Conservation (phyloP, 2,797 vertebrate species). For the Enteromius afrohamiltoni region DNA sequence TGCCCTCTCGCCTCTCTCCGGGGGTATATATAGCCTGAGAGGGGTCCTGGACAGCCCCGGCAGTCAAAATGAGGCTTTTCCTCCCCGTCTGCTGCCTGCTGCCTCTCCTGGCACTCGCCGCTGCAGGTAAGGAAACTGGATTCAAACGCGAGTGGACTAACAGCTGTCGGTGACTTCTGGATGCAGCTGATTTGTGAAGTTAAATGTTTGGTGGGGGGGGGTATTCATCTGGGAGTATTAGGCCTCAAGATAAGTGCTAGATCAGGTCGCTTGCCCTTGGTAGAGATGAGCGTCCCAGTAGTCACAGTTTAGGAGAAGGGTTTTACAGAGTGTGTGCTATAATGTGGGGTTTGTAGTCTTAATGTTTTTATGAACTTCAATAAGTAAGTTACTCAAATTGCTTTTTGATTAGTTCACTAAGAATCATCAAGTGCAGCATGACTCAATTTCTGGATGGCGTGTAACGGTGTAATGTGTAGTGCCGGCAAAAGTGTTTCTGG, state of each 20-base stretch:
- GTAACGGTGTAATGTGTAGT: not conserved
- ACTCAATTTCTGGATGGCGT: not conserved
- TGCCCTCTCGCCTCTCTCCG: slow-evolving; percentile 78
- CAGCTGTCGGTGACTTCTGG: not conserved
- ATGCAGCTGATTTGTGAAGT: not conserved
- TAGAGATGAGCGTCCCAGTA: not conserved
- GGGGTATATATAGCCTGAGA: slow-evolving; percentile 84
- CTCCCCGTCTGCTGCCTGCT: slow-evolving; percentile 83
- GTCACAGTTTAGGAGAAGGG: too few species aligned
- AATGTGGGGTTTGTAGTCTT: not conserved
- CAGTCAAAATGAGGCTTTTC: slow-evolving; percentile 92
- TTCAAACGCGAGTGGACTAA: not conserved
- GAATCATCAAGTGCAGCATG: not conserved
- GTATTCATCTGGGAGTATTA: not conserved
- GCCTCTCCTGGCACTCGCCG: slow-evolving; percentile 82
- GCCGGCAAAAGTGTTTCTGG: not conserved
- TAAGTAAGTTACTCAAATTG: not conserved
- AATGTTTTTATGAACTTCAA: not conserved
- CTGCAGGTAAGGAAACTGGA: slow-evolving; percentile 82
- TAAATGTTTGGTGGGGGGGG: not conserved
- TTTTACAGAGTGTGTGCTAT: not conserved
- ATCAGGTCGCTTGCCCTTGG: slow-evolving; percentile 1
- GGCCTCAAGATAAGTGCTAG: not conserved
- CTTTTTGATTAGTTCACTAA: not conserved
- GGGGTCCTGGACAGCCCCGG: slow-evolving; percentile 81